Conservation (phyloP, 2,113 vertebrate species). For the Tretioscincus oriximinensis region DNA sequence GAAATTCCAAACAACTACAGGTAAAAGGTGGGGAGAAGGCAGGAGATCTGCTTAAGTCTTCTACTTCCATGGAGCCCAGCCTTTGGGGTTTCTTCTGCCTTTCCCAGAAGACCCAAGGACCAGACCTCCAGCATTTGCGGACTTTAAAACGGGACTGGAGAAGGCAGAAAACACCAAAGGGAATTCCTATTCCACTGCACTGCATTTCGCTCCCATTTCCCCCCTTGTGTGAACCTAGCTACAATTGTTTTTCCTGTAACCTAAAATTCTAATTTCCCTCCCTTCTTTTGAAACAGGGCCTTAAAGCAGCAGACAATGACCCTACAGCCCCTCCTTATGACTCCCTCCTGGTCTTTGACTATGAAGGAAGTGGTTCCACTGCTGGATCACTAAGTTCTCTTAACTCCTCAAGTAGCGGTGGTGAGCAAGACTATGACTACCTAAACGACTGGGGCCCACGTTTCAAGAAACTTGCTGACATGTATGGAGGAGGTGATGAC, state of each 20-base stretch:
- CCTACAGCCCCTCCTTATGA: constrained; percentile 96
- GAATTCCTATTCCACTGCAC: too few relatives aligned
- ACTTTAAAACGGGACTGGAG: too few relatives aligned
- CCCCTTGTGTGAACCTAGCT: too few relatives aligned
- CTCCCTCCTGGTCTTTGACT: constrained; percentile 97
- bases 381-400: constrained; percentile 97
- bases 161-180: too few relatives aligned
- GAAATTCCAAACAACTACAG: too few relatives aligned
- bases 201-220: too few relatives aligned
- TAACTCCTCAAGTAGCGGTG: constrained; percentile 96
- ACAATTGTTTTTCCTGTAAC: constrained; percentile 4
- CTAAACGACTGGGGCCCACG: constrained; percentile 98
- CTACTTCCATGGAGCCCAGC: too few relatives aligned
- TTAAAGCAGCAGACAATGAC: constrained; percentile 96
- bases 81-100: too few relatives aligned
- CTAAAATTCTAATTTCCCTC: constrained; percentile 18
- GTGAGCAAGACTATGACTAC: constrained; percentile 99
- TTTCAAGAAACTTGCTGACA: constrained; percentile 98
- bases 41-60: too few relatives aligned
- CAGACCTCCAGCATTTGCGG: too few relatives aligned
- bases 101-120: too few relatives aligned
- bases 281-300: constrained; percentile 77
- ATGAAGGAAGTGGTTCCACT: constrained; percentile 95
- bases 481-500: constrained; percentile 97
- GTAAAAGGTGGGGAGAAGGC: too few relatives aligned